Conservation (phyloP, 2,888 invertebrate genomes). For the Pyralis farinalis region DNA sequence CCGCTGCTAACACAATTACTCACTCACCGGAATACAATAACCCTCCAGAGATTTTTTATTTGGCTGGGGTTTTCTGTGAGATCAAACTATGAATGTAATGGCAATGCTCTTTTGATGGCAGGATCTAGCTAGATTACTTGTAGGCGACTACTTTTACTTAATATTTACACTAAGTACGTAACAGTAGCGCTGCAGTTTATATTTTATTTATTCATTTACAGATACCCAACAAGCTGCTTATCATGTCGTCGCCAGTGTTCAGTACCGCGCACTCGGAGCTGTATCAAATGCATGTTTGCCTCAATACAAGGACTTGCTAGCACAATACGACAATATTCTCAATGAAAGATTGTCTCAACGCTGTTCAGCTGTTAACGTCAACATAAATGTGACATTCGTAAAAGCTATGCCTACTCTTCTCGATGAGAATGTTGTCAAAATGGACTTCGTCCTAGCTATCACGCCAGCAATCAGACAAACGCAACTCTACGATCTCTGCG, state of each 20-base stretch:
- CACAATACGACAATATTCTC: constrained; percentile 89
- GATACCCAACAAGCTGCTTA: constrained; percentile 97
- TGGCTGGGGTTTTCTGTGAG: too few species aligned
- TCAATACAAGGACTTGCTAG: constrained; percentile 91
- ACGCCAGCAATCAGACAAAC: constrained; percentile 94
- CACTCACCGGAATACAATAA: too few species aligned
- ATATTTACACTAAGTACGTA: too few species aligned
- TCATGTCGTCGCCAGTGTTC: constrained; percentile 92
- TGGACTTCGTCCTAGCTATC: constrained; percentile 94
- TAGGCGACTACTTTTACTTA: too few species aligned
- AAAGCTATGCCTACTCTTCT: constrained; percentile 89
- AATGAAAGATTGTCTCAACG: constrained; percentile 93
- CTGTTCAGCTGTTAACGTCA: constrained; percentile 96
- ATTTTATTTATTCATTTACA: constrained; percentile 38
- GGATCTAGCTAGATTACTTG: too few species aligned
- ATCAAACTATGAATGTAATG: too few species aligned
- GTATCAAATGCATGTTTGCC: constrained; percentile 91
- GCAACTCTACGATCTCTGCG: constrained; percentile 96
- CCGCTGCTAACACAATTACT: too few species aligned
- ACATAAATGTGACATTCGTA: constrained; percentile 95
- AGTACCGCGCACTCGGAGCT: constrained; percentile 94
- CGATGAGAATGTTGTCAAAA: constrained; percentile 93
- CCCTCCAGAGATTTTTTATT: too few species aligned
- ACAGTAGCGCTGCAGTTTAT: too few species aligned
- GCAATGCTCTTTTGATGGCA: too few species aligned